Base-by-base conservation (phyloP, 1,140 invertebrate genomes). In the Pollicipes pollicipes region DNA sequence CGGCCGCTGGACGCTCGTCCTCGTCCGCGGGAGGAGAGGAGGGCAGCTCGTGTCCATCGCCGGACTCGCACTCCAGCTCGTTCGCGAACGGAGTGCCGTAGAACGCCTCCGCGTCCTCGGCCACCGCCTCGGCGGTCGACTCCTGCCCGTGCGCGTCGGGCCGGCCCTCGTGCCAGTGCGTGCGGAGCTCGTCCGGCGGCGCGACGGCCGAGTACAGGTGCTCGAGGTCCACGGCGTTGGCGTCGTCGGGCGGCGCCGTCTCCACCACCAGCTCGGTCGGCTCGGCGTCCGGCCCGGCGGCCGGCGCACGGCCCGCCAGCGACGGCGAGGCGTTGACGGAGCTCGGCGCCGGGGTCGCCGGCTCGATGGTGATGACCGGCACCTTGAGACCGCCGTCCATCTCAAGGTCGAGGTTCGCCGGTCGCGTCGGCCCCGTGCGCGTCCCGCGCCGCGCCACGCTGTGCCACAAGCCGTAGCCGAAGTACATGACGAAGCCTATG, bases 381-480 rank as follows among this genome's bases (percentile, higher is more conserved):
- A 72, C 26, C 66, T 8, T 63, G 66, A 0, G 31, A n/a, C n/a
- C n/a, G 58, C 35, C 16, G 6, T 13, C n/a, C 27, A 35, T 73
- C 72, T 0, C 24, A 27, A 58, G 35, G 72, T 73, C n/a, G n/a
- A n/a, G n/a, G 70, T 29, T 70, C 30, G 26, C 24, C n/a, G 26
- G 30, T 37, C 67, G n/a, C n/a, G 31, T 63, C n/a, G 26, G 30
- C 29, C n/a, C 69, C 66, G 68, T 31, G n/a, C 37, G 32, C 2
- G 26, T n/a, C n/a, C 26, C 69, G 28, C 32, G 6, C 37, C 73
- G 64, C 72, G 78, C 79, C 31, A 84, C 86, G 75, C 91, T 94
- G 77, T 95, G 87, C 78, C 90, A 89, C 69, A 95, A 91, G 17
- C 92, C 93, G 77, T 77, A 32, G 72, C 45, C 72, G 32, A 74